Evolutionary conservation across 2,888 invertebrate genomes (phyloP).

Genomic region (Hydriomena furcata): DNA sequence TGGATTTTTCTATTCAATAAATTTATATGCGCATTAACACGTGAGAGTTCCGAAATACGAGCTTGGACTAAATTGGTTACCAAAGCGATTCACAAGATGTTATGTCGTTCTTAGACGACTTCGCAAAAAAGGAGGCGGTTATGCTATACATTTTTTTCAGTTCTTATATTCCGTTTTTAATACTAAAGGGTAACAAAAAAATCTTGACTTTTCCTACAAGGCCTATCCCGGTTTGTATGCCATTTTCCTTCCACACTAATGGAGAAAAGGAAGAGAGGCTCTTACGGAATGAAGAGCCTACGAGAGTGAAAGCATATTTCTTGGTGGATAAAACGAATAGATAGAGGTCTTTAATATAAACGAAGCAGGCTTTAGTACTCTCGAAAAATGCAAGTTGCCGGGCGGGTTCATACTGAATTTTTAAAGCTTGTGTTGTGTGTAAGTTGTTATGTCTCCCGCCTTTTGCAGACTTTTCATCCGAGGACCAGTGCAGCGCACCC

Average conservation of each 20-base stretch:
- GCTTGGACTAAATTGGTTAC: too few species aligned
- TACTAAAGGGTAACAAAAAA: too few species aligned
- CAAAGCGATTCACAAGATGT: too few species aligned
- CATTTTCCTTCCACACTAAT: conserved; percentile 34
- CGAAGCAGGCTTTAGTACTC: conserved; percentile 82
- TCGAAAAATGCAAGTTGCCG: conserved; percentile 76
- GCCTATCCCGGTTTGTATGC: background rate
- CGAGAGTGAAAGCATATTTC: conserved; percentile 78
- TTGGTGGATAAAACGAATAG: conserved; percentile 80
- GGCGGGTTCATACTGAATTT: conserved; percentile 74
- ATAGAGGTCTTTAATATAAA: conserved; percentile 83
- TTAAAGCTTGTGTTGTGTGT: too few species aligned
- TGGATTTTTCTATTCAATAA: too few species aligned
- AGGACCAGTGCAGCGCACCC: conserved; percentile 30
- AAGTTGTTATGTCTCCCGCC: conserved; percentile 44
- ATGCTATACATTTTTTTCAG: too few species aligned
- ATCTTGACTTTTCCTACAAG: too few species aligned
- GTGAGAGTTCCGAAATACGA: too few species aligned
- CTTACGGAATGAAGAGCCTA: conserved; percentile 62
- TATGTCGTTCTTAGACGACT: too few species aligned
- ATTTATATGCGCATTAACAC: too few species aligned
- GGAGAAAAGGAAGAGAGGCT: conserved; percentile 39
- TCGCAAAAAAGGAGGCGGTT: too few species aligned
- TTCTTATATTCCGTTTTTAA: too few species aligned
- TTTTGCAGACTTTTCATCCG: conserved; percentile 41